A percentile compares a stretch with the other conserved stretches of the same genome.
phyloP scores from a whole-genome alignment of 2,113 vertebrate species.

The Ia io region DNA sequence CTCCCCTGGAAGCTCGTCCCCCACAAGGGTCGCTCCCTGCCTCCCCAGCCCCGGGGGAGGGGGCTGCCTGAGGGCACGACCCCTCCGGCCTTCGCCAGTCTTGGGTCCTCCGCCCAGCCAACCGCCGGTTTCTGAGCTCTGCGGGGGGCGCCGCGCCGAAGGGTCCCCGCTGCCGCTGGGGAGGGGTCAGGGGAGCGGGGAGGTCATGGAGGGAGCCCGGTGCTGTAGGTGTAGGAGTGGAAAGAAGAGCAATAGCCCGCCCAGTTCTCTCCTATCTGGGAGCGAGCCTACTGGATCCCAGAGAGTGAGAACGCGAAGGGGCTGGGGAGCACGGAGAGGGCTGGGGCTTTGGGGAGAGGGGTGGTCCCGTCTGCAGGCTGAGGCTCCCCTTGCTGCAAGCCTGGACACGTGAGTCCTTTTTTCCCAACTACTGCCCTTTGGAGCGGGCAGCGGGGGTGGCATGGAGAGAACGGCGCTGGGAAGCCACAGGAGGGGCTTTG shows the following conservation, averaged over 20 bases:
- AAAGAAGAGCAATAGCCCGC: not conserved
- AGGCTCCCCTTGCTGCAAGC: not conserved
- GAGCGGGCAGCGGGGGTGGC: not conserved
- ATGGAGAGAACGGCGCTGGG: not conserved
- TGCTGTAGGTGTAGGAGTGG: not conserved
- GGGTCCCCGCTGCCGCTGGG: not conserved
- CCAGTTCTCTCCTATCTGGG: not conserved
- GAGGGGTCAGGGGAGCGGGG: not conserved
- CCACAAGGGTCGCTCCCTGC: not conserved
- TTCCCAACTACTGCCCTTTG: slow-evolving; percentile 58
- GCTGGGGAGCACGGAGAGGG: not conserved
- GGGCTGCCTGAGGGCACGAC: slow-evolving; percentile 40
- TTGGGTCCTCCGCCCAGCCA: not conserved
- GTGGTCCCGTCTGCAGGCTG: not conserved
- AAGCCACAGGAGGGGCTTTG: not conserved
- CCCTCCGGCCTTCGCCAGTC: not conserved
- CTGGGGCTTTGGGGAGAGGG: not conserved
- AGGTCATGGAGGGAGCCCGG: not conserved
- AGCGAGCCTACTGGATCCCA: not conserved
- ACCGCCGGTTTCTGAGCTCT: not conserved
- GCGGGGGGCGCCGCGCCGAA: not conserved
- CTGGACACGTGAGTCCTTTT: slow-evolving; percentile 19
- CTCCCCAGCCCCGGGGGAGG: not conserved
- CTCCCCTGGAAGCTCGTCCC: not conserved
- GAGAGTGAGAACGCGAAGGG: not conserved